Base-by-base conservation (phyloP, 1,140 invertebrate genomes). In the Antheraea pernyi region DNA sequence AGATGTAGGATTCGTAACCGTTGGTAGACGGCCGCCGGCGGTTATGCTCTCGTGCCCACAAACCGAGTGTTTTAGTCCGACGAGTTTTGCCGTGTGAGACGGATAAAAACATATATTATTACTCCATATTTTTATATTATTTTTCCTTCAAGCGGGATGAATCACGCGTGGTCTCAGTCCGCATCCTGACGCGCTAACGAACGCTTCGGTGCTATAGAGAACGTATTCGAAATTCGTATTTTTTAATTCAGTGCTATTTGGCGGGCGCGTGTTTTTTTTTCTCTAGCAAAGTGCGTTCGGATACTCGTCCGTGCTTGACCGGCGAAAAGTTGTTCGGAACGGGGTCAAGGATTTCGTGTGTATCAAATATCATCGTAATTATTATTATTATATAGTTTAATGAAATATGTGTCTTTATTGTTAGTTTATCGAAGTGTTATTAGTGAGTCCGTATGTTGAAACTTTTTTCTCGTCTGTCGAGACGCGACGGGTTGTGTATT, bases 1-100 rank as follows among this genome's bases (percentile, higher is more conserved):
- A 53, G 39, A 48, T 22, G n/a, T 46, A 19, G 37, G 19, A 19
- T 59, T 67, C 64, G 30, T 36, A 58, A 75, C 73, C 69, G 73
- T 69, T 67, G 67, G 19, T 67, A 37, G 61, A 37, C 19, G 19
- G 11, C 46, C 46, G 60, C 58, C 53, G 62, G 67, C 74, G 74
- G 74, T 76, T 76, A 62, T 76, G 75, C 75, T 77, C 72, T 77
- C 72, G 69, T 77, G 75, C 58, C 62, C 69, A 67, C 64, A 48
- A 19, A 65, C 67, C 42, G 46, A 13, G 46, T 53, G 48, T 53
- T 68, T 70, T 70, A 69, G 63, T 64, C 22, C 60, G 59, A 18
- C 59, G 68, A 59, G 59, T 63, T 70, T 64, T 46, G 67, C 66
- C 61, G 63, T 53, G 63, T 59, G 61, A 36, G 65, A 22, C 65